phyloP scores from a whole-genome alignment of 2,113 vertebrate genomes.

The Aspidoscelis tigris region DNA sequence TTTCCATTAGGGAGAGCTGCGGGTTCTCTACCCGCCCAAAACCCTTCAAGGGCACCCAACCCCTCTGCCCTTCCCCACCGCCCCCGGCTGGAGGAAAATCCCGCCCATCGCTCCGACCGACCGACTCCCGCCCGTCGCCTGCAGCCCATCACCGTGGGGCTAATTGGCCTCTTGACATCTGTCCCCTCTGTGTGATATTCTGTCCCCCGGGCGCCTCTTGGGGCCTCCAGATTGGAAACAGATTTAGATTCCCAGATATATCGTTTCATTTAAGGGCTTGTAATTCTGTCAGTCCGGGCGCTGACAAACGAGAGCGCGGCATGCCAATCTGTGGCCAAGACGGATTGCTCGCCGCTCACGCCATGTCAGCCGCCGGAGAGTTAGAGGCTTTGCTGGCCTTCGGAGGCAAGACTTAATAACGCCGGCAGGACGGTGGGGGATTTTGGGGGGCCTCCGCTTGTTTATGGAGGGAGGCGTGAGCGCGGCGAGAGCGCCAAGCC shows the following conservation, averaged over 20 bases:
- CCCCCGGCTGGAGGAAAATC: too few species aligned
- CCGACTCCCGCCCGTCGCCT: background rate
- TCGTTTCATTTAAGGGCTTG: slow-evolving; percentile 80
- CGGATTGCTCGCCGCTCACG: slow-evolving; percentile 58
- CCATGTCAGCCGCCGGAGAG: slow-evolving; percentile 73
- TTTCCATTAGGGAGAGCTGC: too few species aligned
- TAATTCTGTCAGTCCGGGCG: slow-evolving; percentile 80
- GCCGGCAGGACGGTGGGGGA: background rate
- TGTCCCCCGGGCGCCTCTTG: slow-evolving; percentile 62
- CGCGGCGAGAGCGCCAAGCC: too few species aligned
- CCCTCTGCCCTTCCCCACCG: too few species aligned
- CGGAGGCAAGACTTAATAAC: slow-evolving; percentile 74
- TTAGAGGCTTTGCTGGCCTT: slow-evolving; percentile 83
- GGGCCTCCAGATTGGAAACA: slow-evolving; percentile 64
- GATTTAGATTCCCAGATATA: slow-evolving; percentile 82
- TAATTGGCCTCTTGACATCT: slow-evolving; percentile 67
- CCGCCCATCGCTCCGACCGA: too few species aligned
- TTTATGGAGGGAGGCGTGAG: background rate
- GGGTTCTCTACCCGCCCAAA: too few species aligned
- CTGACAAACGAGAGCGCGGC: slow-evolving; percentile 78
- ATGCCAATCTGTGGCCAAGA: slow-evolving; percentile 67
- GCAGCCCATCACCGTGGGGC: rapidly evolving
- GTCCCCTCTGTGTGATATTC: slow-evolving; percentile 49
- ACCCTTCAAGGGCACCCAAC: too few species aligned
- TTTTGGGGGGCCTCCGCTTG: background rate